phyloP scores from a whole-genome alignment of 2,888 invertebrate species.

The Nudaria mundana region DNA sequence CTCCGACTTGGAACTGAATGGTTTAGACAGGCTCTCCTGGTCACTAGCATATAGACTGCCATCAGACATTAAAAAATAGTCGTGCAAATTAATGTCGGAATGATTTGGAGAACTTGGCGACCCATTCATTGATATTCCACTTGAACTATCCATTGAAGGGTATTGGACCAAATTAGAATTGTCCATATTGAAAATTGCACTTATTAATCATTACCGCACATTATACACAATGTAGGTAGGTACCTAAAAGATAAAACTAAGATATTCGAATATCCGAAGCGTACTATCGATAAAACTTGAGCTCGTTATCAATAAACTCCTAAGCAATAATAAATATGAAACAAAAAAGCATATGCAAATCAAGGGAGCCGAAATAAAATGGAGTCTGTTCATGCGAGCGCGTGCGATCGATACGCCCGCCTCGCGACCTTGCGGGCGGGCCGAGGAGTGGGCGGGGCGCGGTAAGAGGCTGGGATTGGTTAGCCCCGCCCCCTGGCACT shows the following conservation, averaged over 20 bases:
- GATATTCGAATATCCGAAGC: constrained; percentile 2
- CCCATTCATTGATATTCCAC: constrained; percentile 38
- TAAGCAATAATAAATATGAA: constrained; percentile 59
- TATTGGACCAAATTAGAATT: constrained; percentile 39
- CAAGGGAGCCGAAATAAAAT: constrained; percentile 76
- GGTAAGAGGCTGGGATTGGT: constrained; percentile 72
- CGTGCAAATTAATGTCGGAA: constrained; percentile 87
- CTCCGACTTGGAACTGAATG: constrained; percentile 80
- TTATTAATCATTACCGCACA: too few relatives aligned
- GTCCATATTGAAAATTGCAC: constrained; percentile 50
- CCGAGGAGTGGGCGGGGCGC: constrained; percentile 64
- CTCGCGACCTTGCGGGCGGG: constrained; percentile 76
- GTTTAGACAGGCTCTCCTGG: constrained; percentile 87
- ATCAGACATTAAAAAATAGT: constrained; percentile 80
- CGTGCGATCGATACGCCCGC: constrained; percentile 76
- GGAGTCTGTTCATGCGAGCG: constrained; percentile 65
- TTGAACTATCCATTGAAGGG: constrained; percentile 35
- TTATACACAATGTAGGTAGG: background rate
- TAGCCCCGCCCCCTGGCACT: constrained; percentile 49
- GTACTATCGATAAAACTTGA: constrained; percentile 13
- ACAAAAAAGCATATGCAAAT: constrained; percentile 79
- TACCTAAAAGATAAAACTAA: background rate
- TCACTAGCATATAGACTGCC: constrained; percentile 90
- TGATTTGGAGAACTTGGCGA: constrained; percentile 78
- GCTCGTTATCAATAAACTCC: constrained; percentile 23